Base-by-base conservation (phyloP, 2,113 vertebrate genomes). In the Ahaetulla prasina region DNA sequence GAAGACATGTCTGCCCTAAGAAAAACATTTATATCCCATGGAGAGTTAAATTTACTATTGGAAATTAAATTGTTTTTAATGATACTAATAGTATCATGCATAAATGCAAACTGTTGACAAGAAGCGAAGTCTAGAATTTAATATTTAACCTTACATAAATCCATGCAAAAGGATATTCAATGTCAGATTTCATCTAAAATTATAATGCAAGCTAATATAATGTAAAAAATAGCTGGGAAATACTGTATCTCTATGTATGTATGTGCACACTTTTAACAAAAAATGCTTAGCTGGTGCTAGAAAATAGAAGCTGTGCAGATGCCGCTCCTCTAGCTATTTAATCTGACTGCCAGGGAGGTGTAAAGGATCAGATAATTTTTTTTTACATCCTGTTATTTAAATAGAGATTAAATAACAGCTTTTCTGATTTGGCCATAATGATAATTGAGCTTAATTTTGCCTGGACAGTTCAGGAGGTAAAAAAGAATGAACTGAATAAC, bases 51-150 rank as follows among this genome's bases (percentile, higher is more conserved):
- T 96, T 94, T 91, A 89, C 86, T 94, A 50, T 94, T 25, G 74
- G 52, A 96, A 94, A 94, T 92, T 74, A 45, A 95, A 94, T 95
- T 95, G 0, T 89, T 94, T 95, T 80, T 95, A 95, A 94, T 91
- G 25, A 49, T 91, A 47, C 35, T 30, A 94, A 92, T 92, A 49
- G 49, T 93, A 92, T 91, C 50, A 87, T 95, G 23, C 43, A 54
- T 88, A 93, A 91, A 16, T 35, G 0, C 16, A 45, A 23, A 86
- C 30, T 47, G 53, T 53, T 93, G 89, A 94, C 16, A 94, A 88
- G 85, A 94, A 96, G 88, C 25, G 20, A 11, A 86, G 10, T 2
- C 10, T 39, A 92, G 60, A 94, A 92, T 95, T 92, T 87, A 92
- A 85, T 94, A 94, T 95, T 92, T 95, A 94, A 94, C 52, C 91